Evolutionary conservation across 2,797 vertebrate genomes (phyloP), one percentile per base, ranked within the genome.

Genomic region (Gobio occitaniae): DNA sequence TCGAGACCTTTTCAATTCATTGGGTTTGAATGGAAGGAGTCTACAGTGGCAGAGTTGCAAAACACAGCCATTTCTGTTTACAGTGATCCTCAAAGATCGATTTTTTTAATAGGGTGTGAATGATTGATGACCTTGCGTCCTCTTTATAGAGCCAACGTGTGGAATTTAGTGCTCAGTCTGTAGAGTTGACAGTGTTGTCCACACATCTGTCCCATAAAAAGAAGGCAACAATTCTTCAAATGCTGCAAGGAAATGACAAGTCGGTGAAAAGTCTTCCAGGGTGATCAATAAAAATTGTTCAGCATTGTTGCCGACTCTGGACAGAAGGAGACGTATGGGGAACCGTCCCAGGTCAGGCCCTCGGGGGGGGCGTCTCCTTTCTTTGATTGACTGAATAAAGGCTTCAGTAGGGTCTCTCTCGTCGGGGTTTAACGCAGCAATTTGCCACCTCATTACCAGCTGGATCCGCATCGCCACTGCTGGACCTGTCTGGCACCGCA

Each of bases 361-460:
- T 87, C 16, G 21, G 84, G 92, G 92, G 25, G 32, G 91, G 89
- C 86, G 89, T 89, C 92, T 92, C 94, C 92, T 94, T 87, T 90
- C 90, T 91, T 89, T 89, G 90, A 89, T 90, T 92, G 93, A 89
- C 92, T 83, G 82, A 63, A 50, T 50, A 50, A 83, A 78, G 86
- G 86, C 90, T 61, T 89, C 92, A 94, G 93, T 86, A 68, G 93
- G 91, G 91, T 91, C 91, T 93, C 93, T 94, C 94, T 78, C 91
- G 88, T 92, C 88, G 91, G 93, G 90, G 92, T 91, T 90, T 93
- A 92, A 92, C 92, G 93, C 93, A 93, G 93, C 93, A 92, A 95
- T 96, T 96, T 96, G 95, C 94, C 95, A 94, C 93, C 94, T 95
- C 94, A 91, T 95, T 95, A 92, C 93, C 93, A 93, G 93, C n/a